phyloP scores from a whole-genome alignment of 2,888 invertebrate species.

The Ferdinandea cuprea region DNA sequence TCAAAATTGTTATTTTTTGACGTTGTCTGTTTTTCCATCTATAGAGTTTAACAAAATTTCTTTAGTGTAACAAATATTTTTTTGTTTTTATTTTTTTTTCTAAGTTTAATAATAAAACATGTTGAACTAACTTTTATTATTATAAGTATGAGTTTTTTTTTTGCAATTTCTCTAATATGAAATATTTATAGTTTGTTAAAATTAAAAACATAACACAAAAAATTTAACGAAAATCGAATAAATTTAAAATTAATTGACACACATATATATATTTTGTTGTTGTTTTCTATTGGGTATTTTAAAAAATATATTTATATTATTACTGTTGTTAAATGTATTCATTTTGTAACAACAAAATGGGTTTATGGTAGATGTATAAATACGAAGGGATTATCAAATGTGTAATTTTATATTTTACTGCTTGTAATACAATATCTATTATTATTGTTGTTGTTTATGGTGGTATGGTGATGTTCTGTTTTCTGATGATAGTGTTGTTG shows the following conservation, averaged over 20 bases:
- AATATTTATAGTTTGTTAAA: conserved; percentile 48
- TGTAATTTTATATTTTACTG: conserved; percentile 21
- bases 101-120: conserved; percentile 39
- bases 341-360: conserved; percentile 47
- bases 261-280: conserved; percentile 51
- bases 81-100: conserved; percentile 38
- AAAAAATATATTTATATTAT: conserved; percentile 20
- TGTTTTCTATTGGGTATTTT: conserved; percentile 27
- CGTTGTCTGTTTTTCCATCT: conserved; percentile 26
- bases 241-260: conserved; percentile 55
- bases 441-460: conserved; percentile 44
- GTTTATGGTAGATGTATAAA: conserved; percentile 8
- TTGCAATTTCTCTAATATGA: conserved; percentile 25
- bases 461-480: conserved; percentile 59
- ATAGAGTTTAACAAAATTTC: conserved; percentile 54
- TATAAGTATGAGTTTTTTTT: too few species aligned
- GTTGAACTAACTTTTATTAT: conserved; percentile 52
- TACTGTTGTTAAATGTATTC: conserved; percentile 9
- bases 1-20: conserved; percentile 28
- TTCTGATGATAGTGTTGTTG: conserved; percentile 57
- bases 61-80: conserved; percentile 64
- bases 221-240: conserved; percentile 34
- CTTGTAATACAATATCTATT: conserved; percentile 47
- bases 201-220: conserved; percentile 9
- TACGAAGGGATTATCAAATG: conserved; percentile 33